Evolutionary conservation across 2,113 vertebrate genomes (phyloP).

Genomic region (Genyomyrus donnyi): DNA sequence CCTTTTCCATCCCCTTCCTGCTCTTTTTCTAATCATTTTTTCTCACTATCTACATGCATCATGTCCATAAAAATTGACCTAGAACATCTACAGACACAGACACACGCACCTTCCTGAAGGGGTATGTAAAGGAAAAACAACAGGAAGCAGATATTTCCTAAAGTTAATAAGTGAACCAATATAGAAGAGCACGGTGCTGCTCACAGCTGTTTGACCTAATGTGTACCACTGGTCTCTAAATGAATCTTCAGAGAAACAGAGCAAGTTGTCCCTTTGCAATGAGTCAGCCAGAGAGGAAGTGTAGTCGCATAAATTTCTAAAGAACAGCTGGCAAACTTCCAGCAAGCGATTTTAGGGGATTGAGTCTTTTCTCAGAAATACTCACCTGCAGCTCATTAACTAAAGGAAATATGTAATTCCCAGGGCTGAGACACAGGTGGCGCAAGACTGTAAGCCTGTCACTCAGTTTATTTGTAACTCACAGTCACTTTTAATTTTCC

Average conservation of each 20-base stretch:
- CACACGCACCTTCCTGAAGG: background rate
- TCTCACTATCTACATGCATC: background rate
- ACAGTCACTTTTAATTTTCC: background rate
- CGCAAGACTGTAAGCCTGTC: background rate
- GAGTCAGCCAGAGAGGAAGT: constrained; percentile 10
- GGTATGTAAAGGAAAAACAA: background rate
- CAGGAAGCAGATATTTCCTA: background rate
- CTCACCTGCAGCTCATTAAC: background rate
- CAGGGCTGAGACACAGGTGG: background rate
- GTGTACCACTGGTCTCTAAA: background rate
- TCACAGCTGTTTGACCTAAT: background rate
- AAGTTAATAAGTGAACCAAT: background rate
- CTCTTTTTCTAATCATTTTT: background rate
- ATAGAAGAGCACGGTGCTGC: background rate
- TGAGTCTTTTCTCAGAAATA: background rate
- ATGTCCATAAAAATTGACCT: background rate
- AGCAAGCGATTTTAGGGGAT: background rate
- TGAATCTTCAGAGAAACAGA: background rate
- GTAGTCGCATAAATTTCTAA: background rate
- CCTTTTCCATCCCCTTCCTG: background rate
- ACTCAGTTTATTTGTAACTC: background rate
- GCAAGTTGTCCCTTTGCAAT: background rate
- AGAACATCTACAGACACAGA: background rate
- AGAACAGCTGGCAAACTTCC: constrained; percentile 1
- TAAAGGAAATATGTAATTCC: background rate